Base-by-base conservation (phyloP, 2,113 vertebrate species). In the Paramormyrops kingsleyae region DNA sequence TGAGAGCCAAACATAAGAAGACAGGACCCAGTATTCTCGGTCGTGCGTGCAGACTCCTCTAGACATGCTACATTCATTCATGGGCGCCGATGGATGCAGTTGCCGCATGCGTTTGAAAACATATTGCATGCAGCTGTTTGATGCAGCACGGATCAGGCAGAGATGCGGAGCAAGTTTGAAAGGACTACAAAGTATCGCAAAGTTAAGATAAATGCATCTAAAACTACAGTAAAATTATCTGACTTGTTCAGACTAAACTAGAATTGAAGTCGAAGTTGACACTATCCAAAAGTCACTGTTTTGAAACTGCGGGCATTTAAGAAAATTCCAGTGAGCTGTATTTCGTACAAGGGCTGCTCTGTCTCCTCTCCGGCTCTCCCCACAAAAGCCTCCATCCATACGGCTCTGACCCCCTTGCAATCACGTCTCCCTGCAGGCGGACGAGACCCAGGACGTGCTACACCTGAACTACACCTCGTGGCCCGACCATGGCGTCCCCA, bases 381-480 rank as follows among this genome's bases (percentile, higher is more conserved):
- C 62, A 27, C n/a, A 10, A 10, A n/a, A 66, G 3, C 62, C n/a
- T 13, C n/a, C 9, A 4, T 31, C n/a, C 62, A 3, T 31, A 4
- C 3, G n/a, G 62, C 10, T 77, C 31, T 6, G n/a, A 87, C 50
- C 15, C 50, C 49, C 21, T 17, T 2, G 27, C 5, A 15, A 35
- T 52, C n/a, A 88, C 21, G 87, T 47, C 10, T 35, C 53, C 90
- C 88, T 84, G 7, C 91, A 99, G 98, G 98, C 97, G 0, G 97
- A 99, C 0, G 98, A 99, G 92, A 94, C 93, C 52, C 98, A 97
- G 91, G 97, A 98, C 0, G 95, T 99, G 88, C 96, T 97, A 91
- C 99, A 99, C 92, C 97, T 99, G 88, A 99, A 99, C 95, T 99
- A 98, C 95, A 99, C 97, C 0, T 98, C 98, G 0, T 99, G 98